These are phyloP conservation scores for Scaptomyza tumidula DNA, from an alignment of 2,888 invertebrate genomes.

Conservation along the genomic window DNA sequence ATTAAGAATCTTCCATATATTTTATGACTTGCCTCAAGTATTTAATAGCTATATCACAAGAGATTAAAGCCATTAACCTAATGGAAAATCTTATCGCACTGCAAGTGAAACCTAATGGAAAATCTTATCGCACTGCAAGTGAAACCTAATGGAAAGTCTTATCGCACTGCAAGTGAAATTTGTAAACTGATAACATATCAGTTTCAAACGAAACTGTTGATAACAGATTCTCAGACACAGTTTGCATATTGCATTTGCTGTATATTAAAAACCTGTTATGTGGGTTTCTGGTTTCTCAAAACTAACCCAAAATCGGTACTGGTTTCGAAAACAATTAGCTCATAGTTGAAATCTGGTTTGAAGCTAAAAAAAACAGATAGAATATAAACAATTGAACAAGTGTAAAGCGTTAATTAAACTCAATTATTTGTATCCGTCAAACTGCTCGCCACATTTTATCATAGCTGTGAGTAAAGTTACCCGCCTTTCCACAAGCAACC, in stretches of 20 bases:
- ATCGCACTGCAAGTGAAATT: conserved; percentile 8
- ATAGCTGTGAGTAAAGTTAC: neutral
- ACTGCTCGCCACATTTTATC: conserved; percentile 29
- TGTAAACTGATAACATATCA: conserved; percentile 11
- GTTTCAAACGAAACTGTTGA: neutral
- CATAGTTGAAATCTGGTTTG: neutral
- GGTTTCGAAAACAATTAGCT: too few species aligned
- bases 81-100: conserved; percentile 12
- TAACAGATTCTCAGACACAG: conserved; percentile 2
- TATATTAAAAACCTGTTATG: neutral
- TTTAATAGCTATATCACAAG: too few species aligned
- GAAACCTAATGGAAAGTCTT: neutral
- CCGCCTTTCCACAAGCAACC: neutral
- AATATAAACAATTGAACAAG: conserved; percentile 9
- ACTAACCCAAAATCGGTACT: too few species aligned
- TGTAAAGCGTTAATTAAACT: conserved; percentile 34
- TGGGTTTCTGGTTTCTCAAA: neutral
- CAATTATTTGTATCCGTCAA: conserved; percentile 63
- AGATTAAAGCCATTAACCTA: neutral
- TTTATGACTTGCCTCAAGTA: too few species aligned
- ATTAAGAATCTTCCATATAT: too few species aligned
- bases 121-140: conserved; percentile 16
- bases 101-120: neutral
- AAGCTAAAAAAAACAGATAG: conserved; percentile 1
- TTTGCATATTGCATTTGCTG: conserved; percentile 1